Evolutionary conservation across 2,797 vertebrate genomes (phyloP).

Genomic region (Lutjanus campechanus): DNA sequence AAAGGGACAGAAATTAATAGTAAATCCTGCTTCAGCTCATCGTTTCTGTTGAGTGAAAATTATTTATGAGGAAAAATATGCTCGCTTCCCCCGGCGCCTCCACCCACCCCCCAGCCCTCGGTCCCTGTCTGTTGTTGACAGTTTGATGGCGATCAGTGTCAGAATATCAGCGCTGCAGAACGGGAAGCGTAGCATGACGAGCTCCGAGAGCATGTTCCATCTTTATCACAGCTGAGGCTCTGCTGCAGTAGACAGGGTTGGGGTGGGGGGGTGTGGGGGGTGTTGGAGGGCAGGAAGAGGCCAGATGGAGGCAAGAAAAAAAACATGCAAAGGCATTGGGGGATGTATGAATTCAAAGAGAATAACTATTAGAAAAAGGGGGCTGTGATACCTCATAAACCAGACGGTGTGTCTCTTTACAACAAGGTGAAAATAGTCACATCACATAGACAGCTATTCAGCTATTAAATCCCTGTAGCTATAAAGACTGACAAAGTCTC

Average conservation of each 20-base stretch:
- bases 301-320: slow-evolving; percentile 38
- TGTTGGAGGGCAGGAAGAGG: slow-evolving; percentile 35
- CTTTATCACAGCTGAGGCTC: slow-evolving; percentile 82
- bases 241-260: slow-evolving; percentile 61
- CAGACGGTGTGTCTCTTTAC: too few species aligned
- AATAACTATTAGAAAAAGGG: slow-evolving; percentile 16
- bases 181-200: slow-evolving; percentile 79
- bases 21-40: slow-evolving; percentile 70
- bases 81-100: slow-evolving; percentile 32
- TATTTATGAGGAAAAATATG: slow-evolving; percentile 79
- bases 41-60: slow-evolving; percentile 74
- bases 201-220: slow-evolving; percentile 78
- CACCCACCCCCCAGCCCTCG: slow-evolving; percentile 47
- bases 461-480: too few species aligned
- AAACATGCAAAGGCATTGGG: slow-evolving; percentile 1
- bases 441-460: too few species aligned
- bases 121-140: slow-evolving; percentile 77
- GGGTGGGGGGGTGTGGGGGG: slow-evolving; percentile 4
- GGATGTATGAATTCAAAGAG: slow-evolving; percentile 21
- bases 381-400: slow-evolving; percentile 1
- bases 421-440: too few species aligned
- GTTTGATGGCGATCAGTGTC: slow-evolving; percentile 84
- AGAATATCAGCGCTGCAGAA: slow-evolving; percentile 82
- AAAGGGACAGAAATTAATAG: slow-evolving; percentile 77
- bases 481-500: too few species aligned